Evolutionary conservation across 2,888 invertebrate genomes (phyloP), one percentile per base, ranked within the genome.

Genomic region (Leucozona laternaria): DNA sequence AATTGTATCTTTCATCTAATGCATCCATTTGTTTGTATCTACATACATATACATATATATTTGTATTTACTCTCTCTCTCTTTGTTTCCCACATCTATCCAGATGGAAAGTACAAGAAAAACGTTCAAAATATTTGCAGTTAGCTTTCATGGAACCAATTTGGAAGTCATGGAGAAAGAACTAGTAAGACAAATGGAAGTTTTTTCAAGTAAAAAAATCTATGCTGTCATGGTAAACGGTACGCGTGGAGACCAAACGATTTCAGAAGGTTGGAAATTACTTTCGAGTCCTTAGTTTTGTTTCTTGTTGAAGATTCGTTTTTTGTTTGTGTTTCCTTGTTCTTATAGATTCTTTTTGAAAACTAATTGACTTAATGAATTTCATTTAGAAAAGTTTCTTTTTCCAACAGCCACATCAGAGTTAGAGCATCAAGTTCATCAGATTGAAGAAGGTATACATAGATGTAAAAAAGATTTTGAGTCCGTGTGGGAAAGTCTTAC

Each of bases 351-450:
- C 15, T 55, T 73, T 53, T 55, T 57, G 34, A n/a, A 73, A 82
- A 28, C 62, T 70, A 55, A 73, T 75, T 66, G 73, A 66, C 68
- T 55, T 79, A 83, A 83, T 83, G 79, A 83, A 60, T 73, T 79
- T 75, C n/a, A 60, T 78, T 66, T 68, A 28, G 25, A 66, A 25
- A 68, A 77, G 17, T 40, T 76, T 40, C 22, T 60, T 40, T 31
- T 17, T 11, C 5, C 20, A 22, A 40, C 48, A 25, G 48, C 50
- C 53, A 48, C 10, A n/a, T n/a, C n/a, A 55, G 45, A 81, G 20
- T 34, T 37, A 6, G 45, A 37, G 25, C 25, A 75, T 8, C 60
- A 71, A 28, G 15, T 20, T n/a, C 40, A 68, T 48, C 55, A 82
- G 17, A 40, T 82, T 45, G 48, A 45, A 37, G 28, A 34, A 2